Evolutionary conservation across 2,888 invertebrate genomes (phyloP), one percentile per base, ranked within the genome.

Genomic region (Adelphocoris suturalis): DNA sequence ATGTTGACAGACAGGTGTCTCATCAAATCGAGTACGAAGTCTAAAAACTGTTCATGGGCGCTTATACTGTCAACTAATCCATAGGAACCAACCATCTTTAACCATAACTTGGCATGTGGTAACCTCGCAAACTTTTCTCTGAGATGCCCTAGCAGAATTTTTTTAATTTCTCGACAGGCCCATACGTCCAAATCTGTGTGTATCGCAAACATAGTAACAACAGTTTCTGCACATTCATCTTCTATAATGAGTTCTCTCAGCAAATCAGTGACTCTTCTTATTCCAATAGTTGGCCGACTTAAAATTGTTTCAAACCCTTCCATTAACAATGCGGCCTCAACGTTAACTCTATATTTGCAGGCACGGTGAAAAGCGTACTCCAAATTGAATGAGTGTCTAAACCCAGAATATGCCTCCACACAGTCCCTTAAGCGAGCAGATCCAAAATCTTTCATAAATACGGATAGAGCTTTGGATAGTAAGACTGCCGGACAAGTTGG

Each of bases 221-320:
- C 75, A 9, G 86, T 86, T 23, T 86, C 86, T 11, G 86, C 86
- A 19, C 75, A 86, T 19, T 75, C 86, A 75, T 86, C 75, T 23
- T 86, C 86, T 7, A 86, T 47, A 47, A 86, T 75, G 13, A 86
- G 48, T 16, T 68, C 75, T n/a, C 13, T 46, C 2, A 86, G 46
- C 12, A 86, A 23, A 37, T 19, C 23, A 11, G 12, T 9, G 2
- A 75, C 75, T n/a, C 75, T 19, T 0, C 12, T n/a, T 47, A 86
- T 75, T 13, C 86, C 86, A 7, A 37, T 37, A 47, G 5, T 9
- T 13, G 28, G 86, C 16, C 23, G 16, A 23, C 23, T 19, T 9
- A 75, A 46, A 13, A 86, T 47, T 0, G 75, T 12, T 16, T 37
- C 12, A 19, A 19, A 86, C 0, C 75, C 23, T 19, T 86, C 86